Evolutionary conservation across 2,113 vertebrate species (phyloP).

Genomic region (Addax nasomaculatus): DNA sequence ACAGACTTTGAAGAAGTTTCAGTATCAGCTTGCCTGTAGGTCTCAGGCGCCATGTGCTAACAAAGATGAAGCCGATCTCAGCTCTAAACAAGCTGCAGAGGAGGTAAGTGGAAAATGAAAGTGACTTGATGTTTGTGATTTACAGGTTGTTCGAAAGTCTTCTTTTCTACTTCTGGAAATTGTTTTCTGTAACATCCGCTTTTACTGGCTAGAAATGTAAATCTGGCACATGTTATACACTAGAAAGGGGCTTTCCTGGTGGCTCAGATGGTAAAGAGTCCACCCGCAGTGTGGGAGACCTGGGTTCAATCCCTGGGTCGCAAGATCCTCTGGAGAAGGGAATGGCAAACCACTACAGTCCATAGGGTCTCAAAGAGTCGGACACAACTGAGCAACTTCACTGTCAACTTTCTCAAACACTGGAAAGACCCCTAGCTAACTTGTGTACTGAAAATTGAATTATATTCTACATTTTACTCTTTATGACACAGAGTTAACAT

Average conservation of each 20-base stretch:
- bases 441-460: background rate
- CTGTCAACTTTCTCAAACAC: background rate
- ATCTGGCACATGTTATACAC: background rate
- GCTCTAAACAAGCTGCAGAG: conserved; percentile 95
- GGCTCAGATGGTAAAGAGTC: background rate
- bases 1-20: conserved; percentile 94
- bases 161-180: background rate
- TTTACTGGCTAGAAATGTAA: background rate
- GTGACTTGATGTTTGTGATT: background rate
- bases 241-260: background rate
- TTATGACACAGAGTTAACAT: background rate
- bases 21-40: conserved; percentile 94
- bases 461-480: background rate
- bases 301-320: background rate
- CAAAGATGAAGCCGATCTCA: conserved; percentile 95
- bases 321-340: background rate
- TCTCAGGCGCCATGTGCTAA: conserved; percentile 93
- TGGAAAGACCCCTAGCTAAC: background rate
- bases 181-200: background rate
- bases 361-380: background rate
- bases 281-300: background rate
- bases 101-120: conserved; percentile 82
- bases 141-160: background rate
- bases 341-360: background rate
- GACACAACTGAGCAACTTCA: background rate